Conservation (phyloP, 2,113 vertebrate genomes). For the Nettapus auritus region DNA sequence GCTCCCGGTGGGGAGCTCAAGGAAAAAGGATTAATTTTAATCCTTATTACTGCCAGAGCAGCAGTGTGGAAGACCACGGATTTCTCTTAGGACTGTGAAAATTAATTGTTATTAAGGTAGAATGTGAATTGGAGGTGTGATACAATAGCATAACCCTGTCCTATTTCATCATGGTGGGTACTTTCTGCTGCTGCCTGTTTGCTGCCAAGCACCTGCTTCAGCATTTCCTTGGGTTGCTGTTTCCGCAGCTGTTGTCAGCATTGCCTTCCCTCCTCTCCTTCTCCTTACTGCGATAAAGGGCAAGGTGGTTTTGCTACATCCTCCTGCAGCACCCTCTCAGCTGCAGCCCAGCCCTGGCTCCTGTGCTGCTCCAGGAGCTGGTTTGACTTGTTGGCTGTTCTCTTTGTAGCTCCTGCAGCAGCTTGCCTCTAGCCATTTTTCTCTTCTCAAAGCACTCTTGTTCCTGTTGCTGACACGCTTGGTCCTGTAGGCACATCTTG, state of each 20-base stretch:
- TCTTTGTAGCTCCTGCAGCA: conserved; percentile 22
- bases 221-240: neutral
- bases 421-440: neutral
- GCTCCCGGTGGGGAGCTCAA: conserved; percentile 10
- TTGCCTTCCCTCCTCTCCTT: neutral
- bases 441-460: neutral
- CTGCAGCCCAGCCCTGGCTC: neutral
- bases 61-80: neutral
- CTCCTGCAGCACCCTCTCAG: neutral
- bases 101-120: conserved; percentile 32
- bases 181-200: neutral
- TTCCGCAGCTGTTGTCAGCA: neutral
- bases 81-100: conserved; percentile 44
- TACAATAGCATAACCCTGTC: neutral
- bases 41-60: conserved; percentile 35
- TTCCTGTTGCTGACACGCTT: neutral
- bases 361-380: neutral
- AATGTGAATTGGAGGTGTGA: neutral
- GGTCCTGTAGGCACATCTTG: neutral
- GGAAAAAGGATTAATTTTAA: conserved; percentile 54
- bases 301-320: neutral
- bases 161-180: neutral
- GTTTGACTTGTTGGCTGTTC: neutral
- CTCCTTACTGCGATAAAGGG: neutral
- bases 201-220: neutral